These are phyloP conservation scores for Drosophila chauvacae DNA, from an alignment of 1,140 invertebrate species.

Conservation along the genomic window DNA sequence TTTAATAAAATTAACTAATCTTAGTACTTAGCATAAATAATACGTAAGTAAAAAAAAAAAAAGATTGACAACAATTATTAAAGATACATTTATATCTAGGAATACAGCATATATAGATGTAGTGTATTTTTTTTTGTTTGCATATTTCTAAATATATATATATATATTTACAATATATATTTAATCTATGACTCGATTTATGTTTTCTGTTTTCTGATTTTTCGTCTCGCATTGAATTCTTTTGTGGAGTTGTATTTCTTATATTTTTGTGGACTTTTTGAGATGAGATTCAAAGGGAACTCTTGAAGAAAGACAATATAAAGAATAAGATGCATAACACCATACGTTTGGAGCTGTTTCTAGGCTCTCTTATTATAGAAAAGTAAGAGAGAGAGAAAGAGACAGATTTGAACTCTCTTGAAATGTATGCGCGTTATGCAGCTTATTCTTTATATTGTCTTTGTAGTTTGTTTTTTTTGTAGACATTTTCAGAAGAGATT, in stretches of 20 bases:
- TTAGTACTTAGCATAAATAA: slow-evolving; percentile 31
- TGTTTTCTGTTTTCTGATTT: slow-evolving; percentile 20
- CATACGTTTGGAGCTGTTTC: no score
- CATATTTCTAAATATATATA: background rate
- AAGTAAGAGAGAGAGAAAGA: no score
- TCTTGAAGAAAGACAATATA: no score
- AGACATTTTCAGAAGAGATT: slow-evolving; percentile 10
- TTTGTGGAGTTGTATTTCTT: slow-evolving; percentile 5
- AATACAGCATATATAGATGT: slow-evolving; percentile 27
- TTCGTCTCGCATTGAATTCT: slow-evolving; percentile 36
- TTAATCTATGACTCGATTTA: slow-evolving; percentile 77
- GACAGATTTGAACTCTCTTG: no score
- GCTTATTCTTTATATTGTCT: no score
- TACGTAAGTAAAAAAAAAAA: slow-evolving; percentile 22
- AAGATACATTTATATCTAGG: slow-evolving; percentile 27
- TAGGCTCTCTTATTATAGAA: no score
- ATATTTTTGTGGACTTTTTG: background rate
- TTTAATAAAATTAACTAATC: slow-evolving; percentile 6
- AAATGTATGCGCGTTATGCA: no score
- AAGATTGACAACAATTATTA: slow-evolving; percentile 24
- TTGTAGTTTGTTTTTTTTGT: background rate
- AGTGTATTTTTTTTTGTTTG: background rate
- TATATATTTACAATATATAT: slow-evolving; percentile 5
- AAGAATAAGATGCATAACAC: no score
- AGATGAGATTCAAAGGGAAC: slow-evolving; percentile 16